Evolutionary conservation across 2,797 vertebrate genomes (phyloP).

Genomic region (Cyclopterus lumpus): DNA sequence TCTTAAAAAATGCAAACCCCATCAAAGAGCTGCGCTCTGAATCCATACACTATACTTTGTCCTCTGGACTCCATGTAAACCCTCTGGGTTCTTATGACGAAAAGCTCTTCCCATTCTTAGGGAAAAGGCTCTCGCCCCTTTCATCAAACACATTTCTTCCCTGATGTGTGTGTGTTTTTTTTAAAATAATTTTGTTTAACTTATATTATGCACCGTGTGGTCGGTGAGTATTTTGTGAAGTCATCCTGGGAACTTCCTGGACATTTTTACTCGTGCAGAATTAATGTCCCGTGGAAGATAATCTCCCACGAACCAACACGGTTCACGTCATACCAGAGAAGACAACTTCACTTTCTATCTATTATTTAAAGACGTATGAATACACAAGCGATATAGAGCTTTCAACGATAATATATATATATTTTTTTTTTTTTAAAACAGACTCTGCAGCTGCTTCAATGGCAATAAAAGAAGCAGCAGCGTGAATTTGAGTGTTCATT

Average conservation of each 20-base stretch:
- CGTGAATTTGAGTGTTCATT: conserved; percentile 6
- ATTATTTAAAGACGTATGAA: conserved; percentile 17
- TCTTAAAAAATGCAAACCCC: conserved; percentile 82
- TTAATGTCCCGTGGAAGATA: conserved; percentile 52
- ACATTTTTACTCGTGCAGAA: conserved; percentile 33
- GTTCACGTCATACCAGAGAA: conserved; percentile 4
- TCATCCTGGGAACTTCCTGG: conserved; percentile 19
- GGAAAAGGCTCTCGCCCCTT: not conserved
- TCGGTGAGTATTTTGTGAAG: conserved; percentile 13
- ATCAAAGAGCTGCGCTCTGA: conserved; percentile 73
- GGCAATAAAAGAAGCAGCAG: not conserved
- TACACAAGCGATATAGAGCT: not conserved
- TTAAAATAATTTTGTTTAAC: too few relatives aligned
- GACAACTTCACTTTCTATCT: not conserved
- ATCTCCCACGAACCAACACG: conserved; percentile 31
- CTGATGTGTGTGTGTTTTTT: conserved; percentile 21
- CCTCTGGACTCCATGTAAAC: conserved; percentile 43
- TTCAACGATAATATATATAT: not conserved
- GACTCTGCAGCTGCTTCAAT: conserved; percentile 1
- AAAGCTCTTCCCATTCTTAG: conserved; percentile 32
- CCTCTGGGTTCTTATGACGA: conserved; percentile 42
- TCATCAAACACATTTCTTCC: conserved; percentile 3
- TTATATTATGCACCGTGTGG: not conserved
- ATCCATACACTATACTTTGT: conserved; percentile 51
- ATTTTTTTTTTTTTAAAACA: too few relatives aligned